A percentile compares a stretch with the other conserved stretches of the same genome.
Evolutionary conservation across 2,113 vertebrate genomes (phyloP).

Genomic region (Leucoraja erinaceus): DNA sequence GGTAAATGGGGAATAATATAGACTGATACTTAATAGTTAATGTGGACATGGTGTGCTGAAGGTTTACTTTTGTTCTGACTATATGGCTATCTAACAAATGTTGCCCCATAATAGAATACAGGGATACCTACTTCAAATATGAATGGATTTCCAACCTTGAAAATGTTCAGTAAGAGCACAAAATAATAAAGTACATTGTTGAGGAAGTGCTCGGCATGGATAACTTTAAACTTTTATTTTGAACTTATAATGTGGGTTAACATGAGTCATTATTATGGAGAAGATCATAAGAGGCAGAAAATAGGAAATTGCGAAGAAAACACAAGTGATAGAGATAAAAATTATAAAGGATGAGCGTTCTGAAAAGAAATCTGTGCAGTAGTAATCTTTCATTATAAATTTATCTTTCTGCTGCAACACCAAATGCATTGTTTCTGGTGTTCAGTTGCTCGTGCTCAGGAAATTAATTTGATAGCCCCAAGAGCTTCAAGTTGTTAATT

Average conservation of each 20-base stretch:
- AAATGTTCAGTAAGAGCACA: neutral
- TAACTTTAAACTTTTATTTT: neutral
- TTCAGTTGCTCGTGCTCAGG: neutral
- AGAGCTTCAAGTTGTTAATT: neutral
- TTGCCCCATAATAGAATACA: neutral
- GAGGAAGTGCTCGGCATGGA: neutral
- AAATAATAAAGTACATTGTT: neutral
- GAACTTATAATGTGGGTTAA: neutral
- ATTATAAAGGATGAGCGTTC: neutral
- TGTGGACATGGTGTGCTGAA: no score
- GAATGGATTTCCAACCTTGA: neutral
- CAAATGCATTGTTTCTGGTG: neutral
- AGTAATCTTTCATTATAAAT: neutral
- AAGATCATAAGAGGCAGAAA: neutral
- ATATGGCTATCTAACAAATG: no score
- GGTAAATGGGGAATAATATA: no score
- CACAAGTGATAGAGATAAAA: neutral
- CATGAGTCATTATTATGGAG: neutral
- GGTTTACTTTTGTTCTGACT: no score
- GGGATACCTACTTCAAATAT: neutral
- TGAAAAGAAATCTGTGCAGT: neutral
- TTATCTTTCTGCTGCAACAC: neutral
- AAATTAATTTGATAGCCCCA: neutral
- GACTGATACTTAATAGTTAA: no score
- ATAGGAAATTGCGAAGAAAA: neutral